phyloP scores from a whole-genome alignment of 2,113 vertebrate genomes.

The Semicossyphus pulcher region DNA sequence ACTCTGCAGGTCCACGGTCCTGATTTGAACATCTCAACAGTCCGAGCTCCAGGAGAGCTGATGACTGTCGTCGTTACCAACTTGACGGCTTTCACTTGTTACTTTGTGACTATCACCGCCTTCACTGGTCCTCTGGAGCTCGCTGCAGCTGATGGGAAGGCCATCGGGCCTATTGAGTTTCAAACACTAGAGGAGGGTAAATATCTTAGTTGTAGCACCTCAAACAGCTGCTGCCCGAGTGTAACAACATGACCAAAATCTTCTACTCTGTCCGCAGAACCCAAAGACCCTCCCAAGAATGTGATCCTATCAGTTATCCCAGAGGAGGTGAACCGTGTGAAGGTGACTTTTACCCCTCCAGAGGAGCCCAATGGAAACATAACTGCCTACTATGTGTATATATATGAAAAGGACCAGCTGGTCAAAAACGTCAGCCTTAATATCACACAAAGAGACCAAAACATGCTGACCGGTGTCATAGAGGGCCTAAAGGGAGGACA shows the following conservation, averaged over 20 bases:
- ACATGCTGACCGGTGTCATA: conserved; percentile 87
- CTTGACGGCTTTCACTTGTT: conserved; percentile 91
- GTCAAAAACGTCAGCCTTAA: conserved; percentile 85
- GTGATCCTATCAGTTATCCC: conserved; percentile 90
- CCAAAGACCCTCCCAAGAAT: conserved; percentile 94
- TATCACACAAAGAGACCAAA: conserved; percentile 84
- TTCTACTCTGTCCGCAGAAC: conserved; percentile 81
- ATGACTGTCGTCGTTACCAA: conserved; percentile 85
- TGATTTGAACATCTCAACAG: conserved; percentile 84
- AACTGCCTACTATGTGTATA: conserved; percentile 88
- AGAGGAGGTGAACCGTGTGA: conserved; percentile 91
- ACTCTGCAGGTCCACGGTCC: conserved; percentile 85
- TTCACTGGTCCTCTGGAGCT: conserved; percentile 87
- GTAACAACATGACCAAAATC: not conserved
- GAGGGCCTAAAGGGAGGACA: conserved; percentile 94
- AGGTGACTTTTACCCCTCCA: conserved; percentile 91
- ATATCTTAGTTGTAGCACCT: not conserved
- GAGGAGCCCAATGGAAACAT: conserved; percentile 93
- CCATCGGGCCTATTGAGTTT: conserved; percentile 83
- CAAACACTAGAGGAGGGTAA: conserved; percentile 93
- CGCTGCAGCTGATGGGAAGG: conserved; percentile 85
- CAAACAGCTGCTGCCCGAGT: not conserved
- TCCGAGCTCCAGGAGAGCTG: conserved; percentile 85
- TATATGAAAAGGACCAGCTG: conserved; percentile 87
- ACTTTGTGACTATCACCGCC: conserved; percentile 89